Percentiles rank a stretch among this genome's conserved stretches.
phyloP scores from a whole-genome alignment of 2,888 invertebrate species.

The Hartigia nigra region DNA sequence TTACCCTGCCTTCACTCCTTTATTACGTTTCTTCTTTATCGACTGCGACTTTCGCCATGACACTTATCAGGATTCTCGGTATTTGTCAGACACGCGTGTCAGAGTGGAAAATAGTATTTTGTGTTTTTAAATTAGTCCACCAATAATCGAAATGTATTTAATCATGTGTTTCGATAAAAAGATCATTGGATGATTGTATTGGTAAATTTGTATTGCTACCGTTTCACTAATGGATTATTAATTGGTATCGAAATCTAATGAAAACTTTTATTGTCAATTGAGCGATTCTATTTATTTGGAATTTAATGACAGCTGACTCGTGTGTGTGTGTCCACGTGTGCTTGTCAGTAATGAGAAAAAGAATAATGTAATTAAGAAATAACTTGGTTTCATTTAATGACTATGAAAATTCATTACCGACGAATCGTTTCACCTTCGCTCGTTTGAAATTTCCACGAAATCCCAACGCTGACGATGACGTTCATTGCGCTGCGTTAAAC shows the following conservation, averaged over 20 bases:
- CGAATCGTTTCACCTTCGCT: background rate
- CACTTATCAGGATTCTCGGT: no score
- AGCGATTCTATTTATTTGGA: no score
- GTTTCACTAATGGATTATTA: background rate
- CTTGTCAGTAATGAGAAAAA: background rate
- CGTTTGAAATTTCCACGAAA: conserved; percentile 7
- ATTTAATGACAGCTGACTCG: no score
- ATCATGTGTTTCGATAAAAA: background rate
- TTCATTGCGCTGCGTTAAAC: conserved; percentile 43
- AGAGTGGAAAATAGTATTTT: background rate
- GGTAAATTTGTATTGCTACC: no score
- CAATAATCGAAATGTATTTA: background rate
- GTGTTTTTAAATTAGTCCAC: background rate
- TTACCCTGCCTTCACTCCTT: no score
- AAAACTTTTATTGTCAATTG: no score
- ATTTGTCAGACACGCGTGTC: background rate
- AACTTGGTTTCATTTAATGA: background rate
- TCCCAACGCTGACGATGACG: conserved; percentile 18
- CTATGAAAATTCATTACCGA: background rate
- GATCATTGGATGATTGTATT: background rate
- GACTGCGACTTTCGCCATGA: no score
- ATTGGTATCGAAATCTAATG: background rate
- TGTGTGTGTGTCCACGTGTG: no score
- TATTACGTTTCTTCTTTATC: no score
- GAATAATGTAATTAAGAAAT: background rate